Evolutionary conservation across 2,113 vertebrate species (phyloP).

Genomic region (Podarcis muralis): DNA sequence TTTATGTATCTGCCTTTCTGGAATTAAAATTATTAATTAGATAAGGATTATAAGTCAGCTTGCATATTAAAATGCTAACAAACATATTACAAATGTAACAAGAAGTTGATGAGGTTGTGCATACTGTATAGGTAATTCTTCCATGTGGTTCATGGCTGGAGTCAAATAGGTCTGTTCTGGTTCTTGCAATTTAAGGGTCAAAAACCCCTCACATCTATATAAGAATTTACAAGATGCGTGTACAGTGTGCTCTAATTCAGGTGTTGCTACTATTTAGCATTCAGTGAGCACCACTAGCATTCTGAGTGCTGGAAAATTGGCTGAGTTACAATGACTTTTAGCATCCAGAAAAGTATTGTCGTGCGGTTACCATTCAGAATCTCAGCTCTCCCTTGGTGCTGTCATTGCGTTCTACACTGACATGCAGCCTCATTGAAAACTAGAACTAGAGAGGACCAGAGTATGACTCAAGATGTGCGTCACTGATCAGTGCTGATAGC

Average conservation of each 20-base stretch:
- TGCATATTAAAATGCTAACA: not conserved
- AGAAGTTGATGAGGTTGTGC: not conserved
- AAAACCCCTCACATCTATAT: not conserved
- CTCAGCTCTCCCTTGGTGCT: not conserved
- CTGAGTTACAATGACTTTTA: not conserved
- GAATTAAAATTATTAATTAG: not conserved
- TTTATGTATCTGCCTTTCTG: not conserved
- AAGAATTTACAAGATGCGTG: not conserved
- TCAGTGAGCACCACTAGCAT: not conserved
- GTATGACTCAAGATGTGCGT: not conserved
- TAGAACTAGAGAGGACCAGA: not conserved
- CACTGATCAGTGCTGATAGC: not conserved
- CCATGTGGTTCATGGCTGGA: not conserved
- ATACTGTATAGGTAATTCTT: not conserved
- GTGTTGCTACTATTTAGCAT: not conserved
- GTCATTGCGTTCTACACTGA: not conserved
- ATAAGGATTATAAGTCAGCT: not conserved
- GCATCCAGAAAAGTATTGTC: not conserved
- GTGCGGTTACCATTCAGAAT: not conserved
- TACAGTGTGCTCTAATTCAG: not conserved
- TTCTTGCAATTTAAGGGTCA: not conserved
- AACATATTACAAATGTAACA: not conserved
- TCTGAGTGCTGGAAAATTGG: not conserved
- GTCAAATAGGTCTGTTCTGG: not conserved
- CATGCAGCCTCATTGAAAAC: not conserved